Conservation (phyloP, 1,140 invertebrate genomes). For the Chionoecetes opilio region DNA sequence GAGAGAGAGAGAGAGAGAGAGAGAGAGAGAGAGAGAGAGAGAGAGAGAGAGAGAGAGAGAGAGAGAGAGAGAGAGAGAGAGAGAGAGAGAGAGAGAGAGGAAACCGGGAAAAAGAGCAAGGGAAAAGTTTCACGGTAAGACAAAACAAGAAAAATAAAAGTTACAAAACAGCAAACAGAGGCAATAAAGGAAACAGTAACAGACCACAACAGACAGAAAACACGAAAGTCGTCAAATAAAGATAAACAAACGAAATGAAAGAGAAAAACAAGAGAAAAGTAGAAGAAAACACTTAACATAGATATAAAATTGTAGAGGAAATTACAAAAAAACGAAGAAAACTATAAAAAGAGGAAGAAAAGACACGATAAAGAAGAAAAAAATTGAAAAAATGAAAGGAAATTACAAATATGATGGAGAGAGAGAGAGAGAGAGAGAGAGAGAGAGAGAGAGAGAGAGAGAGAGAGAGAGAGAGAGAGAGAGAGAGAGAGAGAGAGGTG, state of each 20-base stretch:
- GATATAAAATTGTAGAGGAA: too few relatives aligned
- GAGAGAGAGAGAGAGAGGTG: not conserved
- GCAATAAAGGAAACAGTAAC: too few relatives aligned
- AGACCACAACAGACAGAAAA: too few relatives aligned
- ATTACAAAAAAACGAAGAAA: not conserved
- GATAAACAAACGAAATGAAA: too few relatives aligned
- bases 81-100: not conserved
- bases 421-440: slow-evolving; percentile 8
- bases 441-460: not conserved
- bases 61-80: not conserved
- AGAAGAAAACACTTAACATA: too few relatives aligned
- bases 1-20: not conserved
- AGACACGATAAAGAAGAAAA: not conserved
- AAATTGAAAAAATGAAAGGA: not conserved
- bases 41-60: not conserved
- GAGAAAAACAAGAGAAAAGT: too few relatives aligned
- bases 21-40: slow-evolving; percentile 34
- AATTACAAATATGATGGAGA: not conserved
- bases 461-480: not conserved
- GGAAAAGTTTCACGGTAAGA: too few relatives aligned
- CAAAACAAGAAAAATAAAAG: too few relatives aligned
- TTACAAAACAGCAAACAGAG: too few relatives aligned
- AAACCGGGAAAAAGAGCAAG: too few relatives aligned
- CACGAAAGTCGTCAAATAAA: too few relatives aligned
- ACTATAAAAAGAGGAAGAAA: not conserved